A percentile compares a stretch with the other conserved stretches of the same genome.
Conservation (phyloP, 2,888 invertebrate genomes). For the Belgica antarctica region DNA sequence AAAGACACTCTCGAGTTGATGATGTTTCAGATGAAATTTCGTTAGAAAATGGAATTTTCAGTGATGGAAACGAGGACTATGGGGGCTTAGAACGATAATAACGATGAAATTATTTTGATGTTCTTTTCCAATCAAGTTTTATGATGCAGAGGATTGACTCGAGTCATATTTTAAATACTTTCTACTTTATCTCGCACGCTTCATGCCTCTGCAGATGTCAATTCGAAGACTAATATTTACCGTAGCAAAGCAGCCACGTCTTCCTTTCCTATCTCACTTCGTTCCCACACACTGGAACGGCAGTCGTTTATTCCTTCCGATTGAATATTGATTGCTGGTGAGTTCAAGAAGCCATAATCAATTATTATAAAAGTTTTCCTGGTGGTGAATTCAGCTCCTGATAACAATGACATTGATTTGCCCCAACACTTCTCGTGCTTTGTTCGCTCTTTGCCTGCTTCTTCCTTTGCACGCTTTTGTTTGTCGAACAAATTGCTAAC, state of each 20-base stretch:
- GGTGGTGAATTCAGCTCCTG: conserved; percentile 2
- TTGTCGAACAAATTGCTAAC: conserved; percentile 12
- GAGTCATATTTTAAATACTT: conserved; percentile 25
- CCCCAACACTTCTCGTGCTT: neutral
- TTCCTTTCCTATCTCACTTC: neutral
- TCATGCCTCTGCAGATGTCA: conserved; percentile 20
- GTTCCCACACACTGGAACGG: neutral
- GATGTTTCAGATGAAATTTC: conserved; percentile 7
- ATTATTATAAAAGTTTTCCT: conserved; percentile 28
- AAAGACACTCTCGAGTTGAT: neutral
- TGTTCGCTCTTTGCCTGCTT: neutral
- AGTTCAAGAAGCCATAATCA: conserved; percentile 39
- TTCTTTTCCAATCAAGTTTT: conserved; percentile 25
- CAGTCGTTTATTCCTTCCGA: conserved; percentile 15
- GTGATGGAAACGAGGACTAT: neutral
- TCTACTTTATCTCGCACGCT: neutral
- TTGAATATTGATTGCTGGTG: neutral
- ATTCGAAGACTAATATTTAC: conserved; percentile 23
- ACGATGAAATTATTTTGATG: conserved; percentile 27
- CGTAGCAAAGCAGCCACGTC: neutral
- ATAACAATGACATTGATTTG: conserved; percentile 8
- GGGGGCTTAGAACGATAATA: conserved; percentile 25
- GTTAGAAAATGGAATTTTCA: too few relatives aligned
- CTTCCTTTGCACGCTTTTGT: neutral
- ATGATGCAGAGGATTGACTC: neutral